These are phyloP conservation scores for Drosophila neocordata DNA, from an alignment of 1,140 invertebrate species.

Conservation along the genomic window DNA sequence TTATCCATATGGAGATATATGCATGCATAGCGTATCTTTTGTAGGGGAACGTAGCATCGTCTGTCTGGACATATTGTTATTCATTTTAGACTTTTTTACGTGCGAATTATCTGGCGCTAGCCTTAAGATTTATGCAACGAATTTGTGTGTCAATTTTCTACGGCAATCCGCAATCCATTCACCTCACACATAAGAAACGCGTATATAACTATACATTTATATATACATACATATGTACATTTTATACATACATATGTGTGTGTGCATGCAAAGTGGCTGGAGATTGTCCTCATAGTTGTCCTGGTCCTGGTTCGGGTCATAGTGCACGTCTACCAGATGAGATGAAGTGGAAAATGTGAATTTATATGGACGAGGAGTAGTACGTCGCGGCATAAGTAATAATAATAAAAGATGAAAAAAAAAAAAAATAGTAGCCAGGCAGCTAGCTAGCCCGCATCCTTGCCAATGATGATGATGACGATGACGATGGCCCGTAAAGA, in stretches of 20 bases:
- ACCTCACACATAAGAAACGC: not conserved
- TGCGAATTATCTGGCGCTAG: conserved; percentile 56
- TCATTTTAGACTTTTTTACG: conserved; percentile 66
- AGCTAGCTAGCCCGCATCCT: conserved; percentile 22
- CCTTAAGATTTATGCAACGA: conserved; percentile 58
- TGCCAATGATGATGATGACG: conserved; percentile 36
- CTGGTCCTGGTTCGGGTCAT: conserved; percentile 25
- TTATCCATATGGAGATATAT: conserved; percentile 9
- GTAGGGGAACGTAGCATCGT: not conserved
- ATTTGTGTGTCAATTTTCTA: conserved; percentile 72
- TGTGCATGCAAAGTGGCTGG: conserved; percentile 58
- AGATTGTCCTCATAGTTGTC: conserved; percentile 56
- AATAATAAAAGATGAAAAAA: conserved; percentile 17
- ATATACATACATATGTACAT: no score
- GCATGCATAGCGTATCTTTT: not conserved
- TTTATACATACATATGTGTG: not conserved
- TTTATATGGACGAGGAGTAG: conserved; percentile 60
- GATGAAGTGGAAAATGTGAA: conserved; percentile 79
- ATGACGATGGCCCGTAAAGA: conserved; percentile 65
- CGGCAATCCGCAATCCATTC: conserved; percentile 29
- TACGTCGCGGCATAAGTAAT: conserved; percentile 71
- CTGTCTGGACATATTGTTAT: conserved; percentile 52
- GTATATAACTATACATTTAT: no score
- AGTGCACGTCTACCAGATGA: conserved; percentile 25
- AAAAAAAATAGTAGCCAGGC: not conserved